Evolutionary conservation across 2,797 vertebrate genomes (phyloP).

Genomic region (Intellagama lesueurii): DNA sequence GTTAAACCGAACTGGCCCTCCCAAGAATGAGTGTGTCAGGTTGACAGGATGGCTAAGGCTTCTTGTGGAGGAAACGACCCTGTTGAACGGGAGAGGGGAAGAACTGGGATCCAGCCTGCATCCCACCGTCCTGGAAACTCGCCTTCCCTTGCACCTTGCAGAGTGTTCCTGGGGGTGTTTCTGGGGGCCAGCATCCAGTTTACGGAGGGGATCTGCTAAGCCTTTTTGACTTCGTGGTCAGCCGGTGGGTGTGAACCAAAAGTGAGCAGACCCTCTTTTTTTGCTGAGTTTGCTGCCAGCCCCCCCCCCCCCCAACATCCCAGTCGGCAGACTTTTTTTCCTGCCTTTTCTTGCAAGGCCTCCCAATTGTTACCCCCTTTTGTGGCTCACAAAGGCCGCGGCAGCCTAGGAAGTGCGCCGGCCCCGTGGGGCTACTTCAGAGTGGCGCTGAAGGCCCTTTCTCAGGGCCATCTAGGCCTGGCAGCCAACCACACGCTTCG

Average conservation of each 20-base stretch:
- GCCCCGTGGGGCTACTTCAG: neutral
- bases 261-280: neutral
- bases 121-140: neutral
- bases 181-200: neutral
- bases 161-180: neutral
- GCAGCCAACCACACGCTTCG: constrained; percentile 23
- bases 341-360: neutral
- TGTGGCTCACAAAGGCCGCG: too few species aligned
- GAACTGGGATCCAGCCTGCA: too few species aligned
- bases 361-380: neutral
- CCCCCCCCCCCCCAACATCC: too few species aligned
- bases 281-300: neutral
- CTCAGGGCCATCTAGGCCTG: constrained; percentile 15
- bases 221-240: neutral
- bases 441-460: neutral
- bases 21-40: too few species aligned
- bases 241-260: neutral
- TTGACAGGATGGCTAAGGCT: too few species aligned
- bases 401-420: too few species aligned
- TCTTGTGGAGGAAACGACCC: neutral
- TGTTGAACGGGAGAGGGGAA: too few species aligned
- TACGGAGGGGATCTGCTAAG: neutral
- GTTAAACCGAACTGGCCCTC: neutral
- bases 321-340: neutral
- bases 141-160: neutral